phyloP scores from a whole-genome alignment of 2,797 vertebrate species.

The Thaleichthys pacificus region DNA sequence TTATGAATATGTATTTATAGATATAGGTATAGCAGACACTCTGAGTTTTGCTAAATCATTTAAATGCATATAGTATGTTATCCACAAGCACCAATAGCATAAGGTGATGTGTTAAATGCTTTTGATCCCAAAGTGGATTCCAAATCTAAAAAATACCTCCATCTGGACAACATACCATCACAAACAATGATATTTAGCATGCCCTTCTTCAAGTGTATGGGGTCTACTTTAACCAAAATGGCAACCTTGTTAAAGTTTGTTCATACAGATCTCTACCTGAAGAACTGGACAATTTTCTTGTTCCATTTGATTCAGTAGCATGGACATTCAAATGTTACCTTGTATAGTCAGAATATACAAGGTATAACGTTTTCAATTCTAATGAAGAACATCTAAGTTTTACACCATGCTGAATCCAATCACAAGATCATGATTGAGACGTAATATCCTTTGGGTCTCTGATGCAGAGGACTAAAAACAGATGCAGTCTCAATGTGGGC shows the following conservation, averaged over 20 bases:
- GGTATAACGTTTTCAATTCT: too few species aligned
- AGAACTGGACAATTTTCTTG: not conserved
- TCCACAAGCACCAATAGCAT: not conserved
- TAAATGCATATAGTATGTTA: not conserved
- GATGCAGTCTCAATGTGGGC: not conserved
- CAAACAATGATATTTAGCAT: conserved; percentile 38
- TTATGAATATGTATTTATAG: not conserved
- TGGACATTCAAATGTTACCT: not conserved
- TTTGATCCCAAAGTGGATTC: not conserved
- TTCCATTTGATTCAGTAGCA: not conserved
- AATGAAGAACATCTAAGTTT: too few species aligned
- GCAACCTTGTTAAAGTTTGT: conserved; percentile 48
- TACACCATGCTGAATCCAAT: too few species aligned
- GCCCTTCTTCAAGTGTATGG: conserved; percentile 29
- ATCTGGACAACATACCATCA: not conserved
- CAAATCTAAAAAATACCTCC: too few species aligned
- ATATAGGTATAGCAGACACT: not conserved
- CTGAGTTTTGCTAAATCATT: not conserved
- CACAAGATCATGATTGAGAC: too few species aligned
- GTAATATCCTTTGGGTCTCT: too few species aligned
- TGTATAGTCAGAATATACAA: not conserved
- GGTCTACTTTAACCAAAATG: conserved; percentile 41
- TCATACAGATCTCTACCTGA: conserved; percentile 27
- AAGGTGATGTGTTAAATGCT: not conserved
- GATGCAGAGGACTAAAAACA: not conserved